phyloP scores from a whole-genome alignment of 2,888 invertebrate genomes.

The Lasioglossum figueresi region DNA sequence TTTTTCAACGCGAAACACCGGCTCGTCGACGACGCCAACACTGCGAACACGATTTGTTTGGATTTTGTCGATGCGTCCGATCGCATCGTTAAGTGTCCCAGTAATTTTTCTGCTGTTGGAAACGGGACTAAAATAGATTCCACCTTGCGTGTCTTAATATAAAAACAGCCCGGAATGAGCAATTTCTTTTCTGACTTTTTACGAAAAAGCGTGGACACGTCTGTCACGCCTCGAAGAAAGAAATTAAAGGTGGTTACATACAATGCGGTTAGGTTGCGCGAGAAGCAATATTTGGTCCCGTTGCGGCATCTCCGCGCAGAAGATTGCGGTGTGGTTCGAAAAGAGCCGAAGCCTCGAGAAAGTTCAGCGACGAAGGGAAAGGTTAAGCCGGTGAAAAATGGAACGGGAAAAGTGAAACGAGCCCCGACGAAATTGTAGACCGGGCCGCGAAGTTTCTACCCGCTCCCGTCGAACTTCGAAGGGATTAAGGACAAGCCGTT shows the following conservation, averaged over 20 bases:
- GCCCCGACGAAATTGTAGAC: not conserved
- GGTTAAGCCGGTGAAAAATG: slow-evolving; percentile 15
- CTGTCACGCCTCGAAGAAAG: not conserved
- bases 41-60: not conserved
- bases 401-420: slow-evolving; percentile 26
- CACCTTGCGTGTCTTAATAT: too few species aligned
- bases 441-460: slow-evolving; percentile 7
- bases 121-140: not conserved
- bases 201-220: not conserved
- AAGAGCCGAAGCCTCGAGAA: not conserved
- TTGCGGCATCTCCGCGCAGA: not conserved
- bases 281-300: not conserved
- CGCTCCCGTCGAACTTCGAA: slow-evolving; percentile 8
- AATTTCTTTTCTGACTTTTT: not conserved
- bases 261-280: not conserved
- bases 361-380: slow-evolving; percentile 11
- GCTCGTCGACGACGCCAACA: not conserved
- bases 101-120: not conserved
- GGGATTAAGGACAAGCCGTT: slow-evolving; percentile 47
- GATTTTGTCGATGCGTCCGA: not conserved
- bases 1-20: not conserved
- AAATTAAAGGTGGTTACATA: not conserved
- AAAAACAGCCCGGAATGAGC: too few species aligned
- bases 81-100: not conserved
- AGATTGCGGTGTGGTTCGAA: slow-evolving; percentile 1